Percentiles rank a stretch among this genome's conserved stretches.
phyloP scores from a whole-genome alignment of 2,888 invertebrate species.

The Sarcophaga variegata region DNA sequence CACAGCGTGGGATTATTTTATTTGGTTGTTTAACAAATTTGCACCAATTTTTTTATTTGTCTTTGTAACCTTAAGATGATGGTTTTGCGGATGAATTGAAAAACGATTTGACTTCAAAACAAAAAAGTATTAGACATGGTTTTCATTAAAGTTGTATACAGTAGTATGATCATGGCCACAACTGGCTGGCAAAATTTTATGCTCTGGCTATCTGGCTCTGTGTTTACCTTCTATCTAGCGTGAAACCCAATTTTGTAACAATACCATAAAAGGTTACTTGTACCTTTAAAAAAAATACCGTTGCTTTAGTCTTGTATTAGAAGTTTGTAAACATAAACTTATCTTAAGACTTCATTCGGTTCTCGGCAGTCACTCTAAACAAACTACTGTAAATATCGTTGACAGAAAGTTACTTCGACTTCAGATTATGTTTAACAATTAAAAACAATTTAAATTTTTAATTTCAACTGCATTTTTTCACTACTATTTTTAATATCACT shows the following conservation, averaged over 20 bases:
- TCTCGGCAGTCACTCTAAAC: too few relatives aligned
- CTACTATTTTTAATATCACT: slow-evolving; percentile 19
- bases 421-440: background rate
- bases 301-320: too few relatives aligned
- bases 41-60: background rate
- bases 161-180: background rate
- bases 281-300: background rate
- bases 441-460: background rate
- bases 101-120: background rate
- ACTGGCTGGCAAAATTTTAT: too few relatives aligned
- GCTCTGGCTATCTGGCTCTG: background rate
- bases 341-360: too few relatives aligned
- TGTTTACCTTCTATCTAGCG: background rate
- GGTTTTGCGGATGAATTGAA: background rate
- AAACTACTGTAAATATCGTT: too few relatives aligned
- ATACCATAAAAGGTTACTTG: background rate
- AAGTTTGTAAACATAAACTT: too few relatives aligned
- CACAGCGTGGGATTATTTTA: slow-evolving; percentile 22
- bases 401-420: too few relatives aligned
- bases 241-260: background rate
- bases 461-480: background rate
- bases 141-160: background rate
- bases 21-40: slow-evolving; percentile 17
- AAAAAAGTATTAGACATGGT: background rate
- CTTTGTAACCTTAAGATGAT: background rate